Conservation (phyloP, 2,113 vertebrate genomes). For the Tretioscincus oriximinensis region DNA sequence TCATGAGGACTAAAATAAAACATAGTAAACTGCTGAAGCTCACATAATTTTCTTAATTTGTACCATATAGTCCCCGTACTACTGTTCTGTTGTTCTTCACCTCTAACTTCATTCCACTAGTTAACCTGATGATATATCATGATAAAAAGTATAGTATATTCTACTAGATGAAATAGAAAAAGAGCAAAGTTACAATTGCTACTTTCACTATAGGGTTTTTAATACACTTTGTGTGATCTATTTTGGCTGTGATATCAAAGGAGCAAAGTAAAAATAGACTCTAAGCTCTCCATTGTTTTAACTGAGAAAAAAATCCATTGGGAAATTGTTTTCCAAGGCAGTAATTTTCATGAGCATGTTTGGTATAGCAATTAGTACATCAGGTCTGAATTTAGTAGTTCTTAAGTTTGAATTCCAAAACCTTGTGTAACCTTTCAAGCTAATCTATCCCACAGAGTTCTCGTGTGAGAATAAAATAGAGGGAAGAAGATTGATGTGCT, state of each 20-base stretch:
- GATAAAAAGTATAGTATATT: neutral
- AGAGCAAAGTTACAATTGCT: neutral
- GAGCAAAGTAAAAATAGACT: neutral
- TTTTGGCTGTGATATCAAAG: neutral
- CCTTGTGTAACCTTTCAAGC: too few species aligned
- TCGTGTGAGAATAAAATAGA: neutral
- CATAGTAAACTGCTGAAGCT: neutral
- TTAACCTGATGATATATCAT: neutral
- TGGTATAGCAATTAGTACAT: too few species aligned
- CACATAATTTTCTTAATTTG: neutral
- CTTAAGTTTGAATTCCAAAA: too few species aligned
- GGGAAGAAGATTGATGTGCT: neutral
- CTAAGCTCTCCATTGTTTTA: neutral
- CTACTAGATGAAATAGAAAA: neutral
- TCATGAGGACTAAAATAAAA: neutral
- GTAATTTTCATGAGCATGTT: too few species aligned
- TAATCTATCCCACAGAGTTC: too few species aligned
- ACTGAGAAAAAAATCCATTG: too few species aligned
- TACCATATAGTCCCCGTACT: neutral
- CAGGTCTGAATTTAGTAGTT: too few species aligned
- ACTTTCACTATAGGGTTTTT: neutral
- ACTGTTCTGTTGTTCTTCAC: neutral
- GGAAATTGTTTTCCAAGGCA: too few species aligned
- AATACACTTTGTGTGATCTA: neutral
- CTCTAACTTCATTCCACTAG: neutral